Evolutionary conservation across 2,888 invertebrate genomes (phyloP), one percentile per base, ranked within the genome.

Genomic region (Torymus texanus): DNA sequence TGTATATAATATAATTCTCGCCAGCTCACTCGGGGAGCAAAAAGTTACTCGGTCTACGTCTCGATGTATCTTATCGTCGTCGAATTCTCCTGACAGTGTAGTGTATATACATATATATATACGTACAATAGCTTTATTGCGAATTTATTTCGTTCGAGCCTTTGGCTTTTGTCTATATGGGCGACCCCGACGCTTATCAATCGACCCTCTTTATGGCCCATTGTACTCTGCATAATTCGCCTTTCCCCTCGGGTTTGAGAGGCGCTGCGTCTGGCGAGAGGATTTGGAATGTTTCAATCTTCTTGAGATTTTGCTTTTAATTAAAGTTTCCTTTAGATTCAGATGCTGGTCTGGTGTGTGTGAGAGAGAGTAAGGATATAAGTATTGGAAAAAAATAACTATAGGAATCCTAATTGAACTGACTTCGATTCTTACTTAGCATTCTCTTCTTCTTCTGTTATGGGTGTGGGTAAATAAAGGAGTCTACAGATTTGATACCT

Each of bases 171-270:
- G 67, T 68, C 61, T 68, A 55, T 55, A 29, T 41, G 41, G 41
- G 41, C 18, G 29, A 59, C 55, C 41, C 53, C 24, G 18, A 41
- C 50, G 50, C 63, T 76, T 62, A 76, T 76, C 68, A 70, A 76
- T 63, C 63, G 56, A 51, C 68, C 63, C 70, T 76, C 56, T 76
- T 62, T 76, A 70, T 50, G 29, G 21, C 14, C 68, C 41, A 76
- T 70, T 63, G 55, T 75, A 14, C 63, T 13, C 24, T 50, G 58
- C 56, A 29, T 51, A 50, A 74, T 74, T 65, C n/a, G 55, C 18
- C 63, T 63, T 58, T 12, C 41, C 11, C 14, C 50, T 11, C 16
- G 5, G 41, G 41, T 8, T 41, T 8, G 41, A 41, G 8, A 41
- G 41, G 41, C 41, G 41, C 41, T 41, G 41, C 10, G 41, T 41